Base-by-base conservation (phyloP, 2,113 vertebrate species). In the Desmodus rotundus region DNA sequence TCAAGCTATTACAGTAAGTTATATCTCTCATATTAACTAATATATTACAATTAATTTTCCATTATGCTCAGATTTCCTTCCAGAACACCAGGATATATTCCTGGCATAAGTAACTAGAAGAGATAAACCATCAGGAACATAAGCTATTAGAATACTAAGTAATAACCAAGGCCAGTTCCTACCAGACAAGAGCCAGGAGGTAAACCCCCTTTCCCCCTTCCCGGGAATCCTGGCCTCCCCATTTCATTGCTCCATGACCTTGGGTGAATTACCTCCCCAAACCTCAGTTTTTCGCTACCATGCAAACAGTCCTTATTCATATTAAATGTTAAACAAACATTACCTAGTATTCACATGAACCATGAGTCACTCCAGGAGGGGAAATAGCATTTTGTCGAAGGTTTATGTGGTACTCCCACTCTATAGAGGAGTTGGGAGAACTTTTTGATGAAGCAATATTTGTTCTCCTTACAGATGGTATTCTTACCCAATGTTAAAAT, bases 41-140 rank as follows among this genome's bases (percentile, higher is more conserved):
- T 96, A 93, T 86, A 94, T 92, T 96, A 87, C 65, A 95, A 97
- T 97, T 97, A 96, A 93, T 94, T 96, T 96, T 93, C 89, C 91
- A 97, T 87, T 91, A 96, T 93, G 86, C 68, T 89, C 73, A 93
- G 58, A 94, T 94, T 96, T 96, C 95, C 91, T 98, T 93, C 95
- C 91, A 96, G 82, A 96, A 90, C 70, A 94, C 86, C 76, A 91
- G 58, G 88, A 93, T 94, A 93, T 70, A 91, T 38, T 94, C 65
- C 73, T 80, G 74, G 83, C 93, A 56, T 77, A 87, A 94, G 89
- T 87, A 84, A 96, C 47, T 84, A 7, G 65, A 83, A 77, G 91
- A 97, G 94, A 96, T 74, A 96, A 95, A 95, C 56, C 80, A 87
- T 95, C 43, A 87, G 14, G 65, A 97, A 94, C 93, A 89, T 47